Percentiles rank a stretch among this genome's conserved stretches.
Evolutionary conservation across 1,140 invertebrate species (phyloP).

Genomic region (Drosophila repletoides): DNA sequence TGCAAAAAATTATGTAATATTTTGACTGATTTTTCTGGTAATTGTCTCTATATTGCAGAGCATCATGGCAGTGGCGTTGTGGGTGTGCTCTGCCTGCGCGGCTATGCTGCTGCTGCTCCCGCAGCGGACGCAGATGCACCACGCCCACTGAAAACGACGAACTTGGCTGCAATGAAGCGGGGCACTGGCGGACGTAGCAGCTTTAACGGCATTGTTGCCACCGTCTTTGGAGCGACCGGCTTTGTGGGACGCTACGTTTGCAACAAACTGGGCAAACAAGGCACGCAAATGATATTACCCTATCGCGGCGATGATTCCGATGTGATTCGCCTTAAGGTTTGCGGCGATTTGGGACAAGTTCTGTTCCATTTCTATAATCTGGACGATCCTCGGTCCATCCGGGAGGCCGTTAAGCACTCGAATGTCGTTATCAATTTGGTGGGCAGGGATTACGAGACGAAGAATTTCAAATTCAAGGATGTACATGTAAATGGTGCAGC

Average conservation of each 20-base stretch:
- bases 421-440: conserved; percentile 99
- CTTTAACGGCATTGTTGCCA: conserved; percentile 98
- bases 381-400: conserved; percentile 93
- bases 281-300: conserved; percentile 94
- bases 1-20: conserved; percentile 72
- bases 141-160: conserved; percentile 78
- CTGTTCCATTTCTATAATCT: conserved; percentile 94
- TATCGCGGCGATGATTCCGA: conserved; percentile 94
- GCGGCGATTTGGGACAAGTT: conserved; percentile 98
- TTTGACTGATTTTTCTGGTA: conserved; percentile 28
- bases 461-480: conserved; percentile 92
- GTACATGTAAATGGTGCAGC: conserved; percentile 90
- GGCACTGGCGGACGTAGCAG: conserved; percentile 97
- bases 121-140: conserved; percentile 60
- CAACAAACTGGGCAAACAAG: conserved; percentile 94
- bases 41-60: conserved; percentile 35
- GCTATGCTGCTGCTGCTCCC: conserved; percentile 55
- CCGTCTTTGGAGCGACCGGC: conserved; percentile 97
- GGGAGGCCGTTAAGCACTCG: conserved; percentile 95
- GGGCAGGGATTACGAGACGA: conserved; percentile 95
- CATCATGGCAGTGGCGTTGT: conserved; percentile 74
- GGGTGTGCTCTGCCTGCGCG: conserved; percentile 67
- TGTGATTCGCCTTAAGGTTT: conserved; percentile 89
- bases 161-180: conserved; percentile 87
- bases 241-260: conserved; percentile 93